These are phyloP conservation scores for Perca fluviatilis DNA, from an alignment of 2,113 vertebrate genomes.

Conservation along the genomic window DNA sequence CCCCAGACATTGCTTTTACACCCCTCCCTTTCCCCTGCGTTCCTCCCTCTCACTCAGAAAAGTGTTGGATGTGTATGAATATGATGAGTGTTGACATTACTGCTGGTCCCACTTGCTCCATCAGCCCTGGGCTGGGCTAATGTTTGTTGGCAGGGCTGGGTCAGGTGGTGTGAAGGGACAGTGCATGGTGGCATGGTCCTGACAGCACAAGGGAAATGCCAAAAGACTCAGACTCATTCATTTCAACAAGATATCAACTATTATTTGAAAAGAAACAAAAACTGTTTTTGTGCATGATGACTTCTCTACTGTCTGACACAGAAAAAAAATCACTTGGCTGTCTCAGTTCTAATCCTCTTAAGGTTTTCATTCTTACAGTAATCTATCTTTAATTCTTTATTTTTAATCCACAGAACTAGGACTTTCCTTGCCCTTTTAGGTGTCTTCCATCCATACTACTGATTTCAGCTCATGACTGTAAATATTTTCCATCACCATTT, in stretches of 20 bases:
- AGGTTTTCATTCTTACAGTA: conserved; percentile 15
- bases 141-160: conserved; percentile 60
- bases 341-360: conserved; percentile 5
- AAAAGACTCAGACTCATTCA: not conserved
- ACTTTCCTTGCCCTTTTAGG: not conserved
- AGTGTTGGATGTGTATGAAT: conserved; percentile 36
- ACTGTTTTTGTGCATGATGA: not conserved
- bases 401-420: conserved; percentile 16
- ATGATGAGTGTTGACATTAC: conserved; percentile 62
- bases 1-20: conserved; percentile 22
- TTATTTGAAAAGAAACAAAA: not conserved
- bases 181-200: conserved; percentile 3
- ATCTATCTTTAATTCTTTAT: conserved; percentile 32
- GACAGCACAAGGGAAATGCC: not conserved
- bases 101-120: conserved; percentile 36
- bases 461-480: not conserved
- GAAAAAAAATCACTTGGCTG: not conserved
- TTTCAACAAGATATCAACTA: conserved; percentile 2
- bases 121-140: conserved; percentile 48
- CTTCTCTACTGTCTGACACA: not conserved
- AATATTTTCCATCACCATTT: not conserved
- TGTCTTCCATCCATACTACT: not conserved
- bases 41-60: conserved; percentile 22
- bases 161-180: conserved; percentile 38
- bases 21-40: not conserved